Evolutionary conservation across 2,797 vertebrate species (phyloP).

Genomic region (Melanotaenia pygmaea): DNA sequence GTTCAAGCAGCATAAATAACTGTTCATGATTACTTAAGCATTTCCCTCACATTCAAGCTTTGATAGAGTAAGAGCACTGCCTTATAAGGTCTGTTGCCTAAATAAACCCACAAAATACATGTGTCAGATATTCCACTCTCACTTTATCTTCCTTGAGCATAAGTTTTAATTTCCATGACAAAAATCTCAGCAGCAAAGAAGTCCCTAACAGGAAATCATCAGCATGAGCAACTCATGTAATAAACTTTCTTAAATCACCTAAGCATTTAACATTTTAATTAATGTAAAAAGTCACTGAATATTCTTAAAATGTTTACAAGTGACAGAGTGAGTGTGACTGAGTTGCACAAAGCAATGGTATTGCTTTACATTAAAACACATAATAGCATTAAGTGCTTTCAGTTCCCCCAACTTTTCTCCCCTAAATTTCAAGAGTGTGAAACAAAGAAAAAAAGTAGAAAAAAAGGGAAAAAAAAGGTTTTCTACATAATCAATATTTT

Average conservation of each 20-base stretch:
- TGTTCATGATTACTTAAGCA: not conserved
- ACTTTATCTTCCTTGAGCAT: not conserved
- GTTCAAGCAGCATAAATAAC: not conserved
- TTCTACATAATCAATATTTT: conserved; percentile 6
- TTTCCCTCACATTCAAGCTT: not conserved
- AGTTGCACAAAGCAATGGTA: not conserved
- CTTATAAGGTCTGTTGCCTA: not conserved
- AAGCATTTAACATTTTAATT: not conserved
- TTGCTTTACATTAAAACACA: conserved; percentile 15
- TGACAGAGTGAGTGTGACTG: not conserved
- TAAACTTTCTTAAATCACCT: not conserved
- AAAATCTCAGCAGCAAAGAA: not conserved
- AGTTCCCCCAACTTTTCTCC: conserved; percentile 33
- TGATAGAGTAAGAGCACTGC: not conserved
- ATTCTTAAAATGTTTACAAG: too few species aligned
- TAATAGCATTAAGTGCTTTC: conserved; percentile 52
- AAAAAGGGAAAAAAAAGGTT: not conserved
- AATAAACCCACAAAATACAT: not conserved
- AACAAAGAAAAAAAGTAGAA: not conserved
- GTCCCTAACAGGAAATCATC: not conserved
- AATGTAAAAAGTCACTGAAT: not conserved
- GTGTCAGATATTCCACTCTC: not conserved
- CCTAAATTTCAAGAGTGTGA: conserved; percentile 3
- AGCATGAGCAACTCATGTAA: not conserved
- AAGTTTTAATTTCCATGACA: not conserved